Evolutionary conservation across 2,113 vertebrate genomes (phyloP).

Genomic region (Paradoxurus hermaphroditus): DNA sequence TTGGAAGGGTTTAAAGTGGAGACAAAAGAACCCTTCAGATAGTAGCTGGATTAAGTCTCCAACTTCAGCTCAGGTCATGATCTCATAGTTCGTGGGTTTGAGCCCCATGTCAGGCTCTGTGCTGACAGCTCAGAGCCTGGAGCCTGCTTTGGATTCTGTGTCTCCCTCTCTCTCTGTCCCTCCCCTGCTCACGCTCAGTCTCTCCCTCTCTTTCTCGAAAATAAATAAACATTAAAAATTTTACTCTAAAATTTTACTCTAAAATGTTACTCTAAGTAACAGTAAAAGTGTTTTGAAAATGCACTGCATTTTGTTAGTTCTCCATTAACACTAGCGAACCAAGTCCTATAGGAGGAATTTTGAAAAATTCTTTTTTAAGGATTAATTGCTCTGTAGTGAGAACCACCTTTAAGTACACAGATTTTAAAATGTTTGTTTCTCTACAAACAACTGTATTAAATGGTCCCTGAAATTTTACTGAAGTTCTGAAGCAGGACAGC

Average conservation of each 20-base stretch:
- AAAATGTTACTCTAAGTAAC: not conserved
- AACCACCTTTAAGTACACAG: not conserved
- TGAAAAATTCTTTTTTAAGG: not conserved
- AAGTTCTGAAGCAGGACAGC: not conserved
- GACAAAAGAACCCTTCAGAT: not conserved
- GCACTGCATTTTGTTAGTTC: not conserved
- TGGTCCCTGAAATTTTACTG: not conserved
- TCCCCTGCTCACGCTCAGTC: too few relatives aligned
- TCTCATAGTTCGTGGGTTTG: too few relatives aligned
- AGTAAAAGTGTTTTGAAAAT: not conserved
- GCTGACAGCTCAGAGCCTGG: too few relatives aligned
- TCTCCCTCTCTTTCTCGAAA: too few relatives aligned
- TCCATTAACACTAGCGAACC: not conserved
- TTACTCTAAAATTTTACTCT: too few relatives aligned
- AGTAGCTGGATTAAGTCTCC: not conserved
- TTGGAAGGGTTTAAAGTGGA: not conserved
- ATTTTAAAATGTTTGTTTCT: not conserved
- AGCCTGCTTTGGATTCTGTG: too few relatives aligned
- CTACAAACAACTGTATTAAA: not conserved
- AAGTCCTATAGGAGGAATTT: not conserved
- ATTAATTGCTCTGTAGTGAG: not conserved
- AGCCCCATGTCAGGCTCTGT: too few relatives aligned
- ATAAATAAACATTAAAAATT: too few relatives aligned
- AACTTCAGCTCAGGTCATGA: too few relatives aligned
- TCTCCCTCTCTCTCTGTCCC: too few relatives aligned